Conservation (phyloP, 2,888 invertebrate species). For the Agrilus mali region DNA sequence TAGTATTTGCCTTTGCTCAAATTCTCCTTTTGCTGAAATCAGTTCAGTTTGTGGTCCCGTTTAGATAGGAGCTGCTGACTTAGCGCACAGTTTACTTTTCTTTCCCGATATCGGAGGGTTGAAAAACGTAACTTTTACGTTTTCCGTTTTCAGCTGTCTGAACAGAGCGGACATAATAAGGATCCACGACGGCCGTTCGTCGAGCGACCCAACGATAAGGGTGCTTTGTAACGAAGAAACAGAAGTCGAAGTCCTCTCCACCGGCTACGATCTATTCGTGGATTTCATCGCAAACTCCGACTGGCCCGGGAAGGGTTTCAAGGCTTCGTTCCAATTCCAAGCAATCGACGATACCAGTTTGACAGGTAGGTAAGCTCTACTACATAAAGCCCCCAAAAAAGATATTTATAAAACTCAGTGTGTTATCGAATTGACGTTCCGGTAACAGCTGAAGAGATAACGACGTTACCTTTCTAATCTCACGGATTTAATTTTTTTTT, state of each 20-base stretch:
- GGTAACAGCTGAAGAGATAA: too few relatives aligned
- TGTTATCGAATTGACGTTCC: too few relatives aligned
- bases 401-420: too few relatives aligned
- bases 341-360: conserved; percentile 41
- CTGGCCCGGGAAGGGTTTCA: conserved; percentile 66
- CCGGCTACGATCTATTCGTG: conserved; percentile 67
- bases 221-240: conserved; percentile 71
- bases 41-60: too few relatives aligned
- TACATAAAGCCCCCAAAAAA: too few relatives aligned
- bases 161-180: conserved; percentile 74
- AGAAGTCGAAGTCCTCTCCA: conserved; percentile 68
- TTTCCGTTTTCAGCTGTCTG: conserved; percentile 52
- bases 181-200: conserved; percentile 69
- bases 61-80: not conserved
- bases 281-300: conserved; percentile 79
- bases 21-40: too few relatives aligned
- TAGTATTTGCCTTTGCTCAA: too few relatives aligned
- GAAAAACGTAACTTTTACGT: too few relatives aligned
- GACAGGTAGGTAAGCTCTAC: conserved; percentile 21
- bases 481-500: too few relatives aligned
- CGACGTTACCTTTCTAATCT: too few relatives aligned
- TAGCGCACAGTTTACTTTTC: not conserved
- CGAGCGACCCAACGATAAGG: conserved; percentile 61
- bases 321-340: conserved; percentile 62
- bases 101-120: too few relatives aligned